Base-by-base conservation (phyloP, 2,797 vertebrate genomes). In the Eidolon dupreanum region DNA sequence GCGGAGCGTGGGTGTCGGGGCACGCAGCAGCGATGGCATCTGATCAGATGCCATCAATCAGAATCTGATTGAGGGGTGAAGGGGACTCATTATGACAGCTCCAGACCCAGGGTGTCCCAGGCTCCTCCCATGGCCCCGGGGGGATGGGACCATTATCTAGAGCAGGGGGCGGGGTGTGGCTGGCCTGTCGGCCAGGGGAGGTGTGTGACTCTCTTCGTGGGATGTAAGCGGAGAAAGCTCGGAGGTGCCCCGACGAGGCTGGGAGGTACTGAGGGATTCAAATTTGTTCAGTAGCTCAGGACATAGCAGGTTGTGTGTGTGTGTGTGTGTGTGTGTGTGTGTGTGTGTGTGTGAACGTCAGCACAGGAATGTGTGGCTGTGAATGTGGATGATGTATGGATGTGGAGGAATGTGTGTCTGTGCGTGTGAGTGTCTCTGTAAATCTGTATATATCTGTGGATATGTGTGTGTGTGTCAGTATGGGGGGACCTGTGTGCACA, bases 21-120 rank as follows among this genome's bases (percentile, higher is more conserved):
- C 17, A 0, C 38, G 0, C 8, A 22, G 61, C 16, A 2, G 51
- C 6, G 22, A 51, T n/a, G n/a, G n/a, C n/a, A n/a, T 88, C 84
- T 63, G 57, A 94, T 63, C 57, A 31, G 55, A 94, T 41, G 79
- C n/a, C 63, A 86, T 94, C 22, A 4, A 71, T 96, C 96, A 82
- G 73, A 94, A 75, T 49, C 70, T 81, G 71, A 46, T 86, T 38
- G 10, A 46, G 17, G 36, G 36, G 17, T 12, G 31, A 43, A 24
- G 77, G 78, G 59, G 71, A 53, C n/a, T 46, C n/a, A 46, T 3
- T 43, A 41, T 7, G 13, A 59, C 65, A 36, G 33, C 22, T 38
- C 86, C 33, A 38, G 43, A 68, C 16, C 46, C 66, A n/a, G 41
- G 90, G 36, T 16, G 1, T 22, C 51, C 33, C 6, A 43, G 59